Evolutionary conservation across 2,113 vertebrate species (phyloP), one percentile per base, ranked within the genome.

Genomic region (Cebidichthys violaceus): DNA sequence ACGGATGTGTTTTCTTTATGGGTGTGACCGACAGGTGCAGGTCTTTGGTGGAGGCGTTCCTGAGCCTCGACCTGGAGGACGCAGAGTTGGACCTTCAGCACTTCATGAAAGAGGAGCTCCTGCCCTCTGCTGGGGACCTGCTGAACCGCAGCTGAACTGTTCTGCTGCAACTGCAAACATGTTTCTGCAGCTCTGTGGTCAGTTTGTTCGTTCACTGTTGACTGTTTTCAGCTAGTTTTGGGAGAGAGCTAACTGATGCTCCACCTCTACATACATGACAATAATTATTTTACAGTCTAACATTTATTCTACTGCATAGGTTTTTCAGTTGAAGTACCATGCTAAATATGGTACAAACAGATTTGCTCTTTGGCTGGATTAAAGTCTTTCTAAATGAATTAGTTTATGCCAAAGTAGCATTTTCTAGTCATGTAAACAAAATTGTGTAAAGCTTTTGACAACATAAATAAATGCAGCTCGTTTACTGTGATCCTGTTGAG

Each of bases 31-130:
- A 65, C 88, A 99, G 97, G 85, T 98, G 96, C 90, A 94, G 90
- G 82, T 79, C 81, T 45, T n/a, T 99, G 67, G 97, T 98, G 82
- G 95, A 96, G 55, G 96, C 92, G 77, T 99, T 99, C 88, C 94
- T 99, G 81, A 73, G 81, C 78, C 88, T 99, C n/a, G 95, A 99
- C 87, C 95, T 99, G 77, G 96, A 97, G 2, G 96, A 99, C 87
- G 93, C 96, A 60, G 77, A 86, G 1, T 27, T 96, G 69, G 95
- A 99, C 73, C 86, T 98, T 83, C 93, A 96, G 70, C 39, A 83
- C 33, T 99, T 97, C 88, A 91, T 99, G 94, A 94, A 78, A 78
- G 93, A 96, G 64, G 95, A 97, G n/a, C 90, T 99, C 55, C 89
- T 97, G 86, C 93, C 95, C 72, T 95, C 93, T 54, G 95, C 94